Conservation (phyloP, 35 echinoderm and acorn worm species). For the Heliocidaris tuberculata region DNA sequence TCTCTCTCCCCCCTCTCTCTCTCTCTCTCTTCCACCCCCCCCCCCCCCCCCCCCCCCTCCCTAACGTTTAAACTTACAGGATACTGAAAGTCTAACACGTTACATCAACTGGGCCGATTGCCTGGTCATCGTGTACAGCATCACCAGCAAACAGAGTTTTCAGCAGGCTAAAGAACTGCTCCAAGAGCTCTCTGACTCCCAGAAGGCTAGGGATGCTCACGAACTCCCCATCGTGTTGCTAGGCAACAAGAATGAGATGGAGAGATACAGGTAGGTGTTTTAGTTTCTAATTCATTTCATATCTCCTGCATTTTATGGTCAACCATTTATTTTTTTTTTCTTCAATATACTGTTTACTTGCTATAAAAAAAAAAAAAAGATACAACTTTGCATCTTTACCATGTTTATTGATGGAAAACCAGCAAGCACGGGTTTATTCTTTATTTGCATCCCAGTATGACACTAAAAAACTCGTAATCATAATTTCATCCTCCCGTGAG, state of each 20-base stretch:
- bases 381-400: too few relatives aligned
- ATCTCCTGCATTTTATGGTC: not conserved
- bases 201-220: conserved; percentile 81
- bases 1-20: not conserved
- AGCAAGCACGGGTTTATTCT: too few relatives aligned
- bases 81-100: conserved; percentile 73
- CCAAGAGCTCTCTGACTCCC: conserved; percentile 85
- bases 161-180: conserved; percentile 85
- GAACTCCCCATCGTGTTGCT: conserved; percentile 83
- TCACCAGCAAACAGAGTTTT: conserved; percentile 92
- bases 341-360: too few relatives aligned
- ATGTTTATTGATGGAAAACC: too few relatives aligned
- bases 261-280: conserved; percentile 82
- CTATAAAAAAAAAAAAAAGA: not conserved
- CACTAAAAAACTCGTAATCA: too few relatives aligned
- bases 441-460: too few relatives aligned
- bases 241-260: conserved; percentile 98
- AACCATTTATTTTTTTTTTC: too few relatives aligned
- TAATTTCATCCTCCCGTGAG: too few relatives aligned
- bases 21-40: not conserved
- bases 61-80: conserved; percentile 47
- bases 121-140: conserved; percentile 86
- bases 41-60: not conserved
- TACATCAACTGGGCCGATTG: conserved; percentile 93
- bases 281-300: not conserved